These are phyloP conservation scores for Bucorvus abyssinicus DNA, from an alignment of 2,797 vertebrate species.

Conservation along the genomic window DNA sequence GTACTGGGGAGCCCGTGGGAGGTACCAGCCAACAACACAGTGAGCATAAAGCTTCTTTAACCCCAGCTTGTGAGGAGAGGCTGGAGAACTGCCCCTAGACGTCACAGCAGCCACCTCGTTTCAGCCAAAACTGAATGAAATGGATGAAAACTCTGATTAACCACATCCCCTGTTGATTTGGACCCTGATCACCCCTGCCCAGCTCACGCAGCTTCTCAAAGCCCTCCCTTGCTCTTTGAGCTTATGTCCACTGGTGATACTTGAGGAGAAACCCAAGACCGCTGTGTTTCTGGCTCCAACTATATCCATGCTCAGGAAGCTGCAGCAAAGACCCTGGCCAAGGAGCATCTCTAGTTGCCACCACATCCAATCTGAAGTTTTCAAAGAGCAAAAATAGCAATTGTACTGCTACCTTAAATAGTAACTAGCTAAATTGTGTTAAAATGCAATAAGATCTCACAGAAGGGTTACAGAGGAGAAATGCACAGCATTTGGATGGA, in stretches of 20 bases:
- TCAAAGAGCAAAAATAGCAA: not conserved
- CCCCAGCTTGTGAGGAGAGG: rapidly evolving
- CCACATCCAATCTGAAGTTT: not conserved
- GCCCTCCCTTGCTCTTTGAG: not conserved
- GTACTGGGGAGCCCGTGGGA: rapidly evolving
- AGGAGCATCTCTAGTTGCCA: not conserved
- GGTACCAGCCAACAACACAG: not conserved
- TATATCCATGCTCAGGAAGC: not conserved
- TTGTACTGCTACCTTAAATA: not conserved
- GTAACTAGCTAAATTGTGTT: not conserved
- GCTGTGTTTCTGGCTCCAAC: rapidly evolving
- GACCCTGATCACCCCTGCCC: rapidly evolving
- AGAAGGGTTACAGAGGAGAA: not conserved
- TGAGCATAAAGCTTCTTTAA: not conserved
- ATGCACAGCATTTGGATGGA: not conserved
- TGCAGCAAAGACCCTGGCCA: not conserved
- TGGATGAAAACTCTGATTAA: not conserved
- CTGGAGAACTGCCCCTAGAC: not conserved
- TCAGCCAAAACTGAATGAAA: not conserved
- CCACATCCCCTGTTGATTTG: too few relatives aligned
- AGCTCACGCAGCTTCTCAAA: not conserved
- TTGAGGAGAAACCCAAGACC: not conserved
- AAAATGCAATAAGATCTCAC: not conserved
- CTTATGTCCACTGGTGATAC: not conserved
- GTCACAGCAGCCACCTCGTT: rapidly evolving